Base-by-base conservation (phyloP, 1,140 invertebrate species). In the Eufriesea mexicana region DNA sequence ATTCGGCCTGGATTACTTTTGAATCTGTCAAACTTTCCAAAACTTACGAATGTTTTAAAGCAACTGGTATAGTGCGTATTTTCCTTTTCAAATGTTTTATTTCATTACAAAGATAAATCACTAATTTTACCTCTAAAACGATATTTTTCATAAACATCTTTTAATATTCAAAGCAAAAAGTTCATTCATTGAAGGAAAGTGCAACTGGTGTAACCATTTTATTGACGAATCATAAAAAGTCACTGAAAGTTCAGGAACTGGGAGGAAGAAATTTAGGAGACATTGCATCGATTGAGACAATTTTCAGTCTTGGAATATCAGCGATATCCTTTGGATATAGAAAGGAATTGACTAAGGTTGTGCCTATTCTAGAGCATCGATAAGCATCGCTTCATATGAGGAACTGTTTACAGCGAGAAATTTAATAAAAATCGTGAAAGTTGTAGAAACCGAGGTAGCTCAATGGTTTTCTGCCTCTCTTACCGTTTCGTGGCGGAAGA, bases 341-440 rank as follows among this genome's bases (percentile, higher is more conserved):
- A 51, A 35, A 54, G 20, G 25, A 70, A 2, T 7, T 5, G 25
- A n/a, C 20, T 45, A 51, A 25, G 18, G 35, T 20, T 45, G 18
- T 66, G 35, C 20, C 20, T 66, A 66, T 66, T 20, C 64, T 45
- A 9, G 8, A 49, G 5, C 20, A 1, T 42, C 23, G 64, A 57
- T 70, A 59, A 79, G 64, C 25, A 79, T 70, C 42, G 51, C 54
- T 59, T 49, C 51, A 42, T 71, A 49, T 14, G 51, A 59, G 18
- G 20, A 7, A 28, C 76, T 78, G 57, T 78, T 70, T 79, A 79
- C 54, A 45, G 42, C 12, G 10, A 9, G 54, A 71, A 71, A 79
- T 70, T 59, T 79, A 79, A 71, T 79, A 79, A 49, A 79, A 79
- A 45, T 79, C 64, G 51, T 5, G 25, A 45, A 70, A 70, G 45